Evolutionary conservation across 2,888 invertebrate species (phyloP).

Genomic region (Phorcus lineatus): DNA sequence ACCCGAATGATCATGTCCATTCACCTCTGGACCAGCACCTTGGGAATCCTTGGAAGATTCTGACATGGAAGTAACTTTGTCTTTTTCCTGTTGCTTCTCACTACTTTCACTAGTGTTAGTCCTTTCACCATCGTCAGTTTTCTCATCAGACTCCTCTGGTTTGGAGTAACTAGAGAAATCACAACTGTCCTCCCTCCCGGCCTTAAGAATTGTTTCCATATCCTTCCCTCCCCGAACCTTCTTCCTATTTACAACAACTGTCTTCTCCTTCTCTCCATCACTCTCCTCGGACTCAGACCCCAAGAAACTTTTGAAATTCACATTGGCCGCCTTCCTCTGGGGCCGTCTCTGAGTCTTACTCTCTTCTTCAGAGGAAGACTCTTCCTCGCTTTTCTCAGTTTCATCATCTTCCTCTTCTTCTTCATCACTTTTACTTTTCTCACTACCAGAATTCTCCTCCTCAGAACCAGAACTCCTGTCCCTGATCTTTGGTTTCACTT

Average conservation of each 20-base stretch:
- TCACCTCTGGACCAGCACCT: not conserved
- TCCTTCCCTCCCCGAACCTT: slow-evolving; percentile 31
- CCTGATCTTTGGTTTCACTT: slow-evolving; percentile 28
- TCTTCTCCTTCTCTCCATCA: slow-evolving; percentile 30
- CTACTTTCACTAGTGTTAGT: slow-evolving; percentile 26
- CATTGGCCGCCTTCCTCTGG: not conserved
- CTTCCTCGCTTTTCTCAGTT: slow-evolving; percentile 33
- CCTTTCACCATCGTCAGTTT: not conserved
- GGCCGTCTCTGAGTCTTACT: slow-evolving; percentile 31
- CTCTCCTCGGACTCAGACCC: slow-evolving; percentile 31
- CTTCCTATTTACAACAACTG: slow-evolving; percentile 25
- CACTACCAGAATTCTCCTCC: slow-evolving; percentile 24
- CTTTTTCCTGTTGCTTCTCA: slow-evolving; percentile 29
- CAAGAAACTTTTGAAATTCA: slow-evolving; percentile 2
- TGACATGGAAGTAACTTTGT: not conserved
- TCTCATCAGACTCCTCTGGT: not conserved
- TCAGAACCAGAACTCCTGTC: slow-evolving; percentile 12
- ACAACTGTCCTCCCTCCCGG: slow-evolving; percentile 40
- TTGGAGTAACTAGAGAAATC: slow-evolving; percentile 14
- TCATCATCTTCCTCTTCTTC: slow-evolving; percentile 25
- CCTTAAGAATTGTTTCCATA: slow-evolving; percentile 37
- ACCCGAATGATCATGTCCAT: not conserved
- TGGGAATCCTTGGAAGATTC: slow-evolving; percentile 1
- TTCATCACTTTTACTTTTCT: slow-evolving; percentile 21
- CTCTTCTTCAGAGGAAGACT: slow-evolving; percentile 38